These are phyloP conservation scores for Metalampra italica DNA, from an alignment of 2,888 invertebrate genomes.

Conservation along the genomic window DNA sequence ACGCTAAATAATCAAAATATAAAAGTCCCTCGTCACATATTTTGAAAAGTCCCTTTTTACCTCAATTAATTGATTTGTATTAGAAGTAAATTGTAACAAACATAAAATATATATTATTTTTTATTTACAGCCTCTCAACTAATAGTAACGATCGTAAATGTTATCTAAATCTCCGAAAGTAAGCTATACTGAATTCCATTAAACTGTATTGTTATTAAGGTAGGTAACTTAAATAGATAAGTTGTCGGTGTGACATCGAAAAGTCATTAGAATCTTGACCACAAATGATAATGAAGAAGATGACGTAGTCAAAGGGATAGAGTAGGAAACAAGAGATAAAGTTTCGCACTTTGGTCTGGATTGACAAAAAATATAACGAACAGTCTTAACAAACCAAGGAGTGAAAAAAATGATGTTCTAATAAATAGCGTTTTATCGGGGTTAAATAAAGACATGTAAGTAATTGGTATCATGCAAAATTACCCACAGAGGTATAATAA, in stretches of 20 bases:
- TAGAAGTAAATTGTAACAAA: too few relatives aligned
- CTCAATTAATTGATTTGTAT: too few relatives aligned
- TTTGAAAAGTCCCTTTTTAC: too few relatives aligned
- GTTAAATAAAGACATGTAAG: too few relatives aligned
- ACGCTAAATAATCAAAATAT: too few relatives aligned
- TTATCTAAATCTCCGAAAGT: conserved; percentile 12
- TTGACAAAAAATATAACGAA: not conserved
- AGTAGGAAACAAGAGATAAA: conserved; percentile 4
- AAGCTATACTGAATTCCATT: not conserved
- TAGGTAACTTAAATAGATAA: not conserved
- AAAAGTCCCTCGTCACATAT: too few relatives aligned
- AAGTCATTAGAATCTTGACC: conserved; percentile 50
- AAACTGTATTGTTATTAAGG: not conserved
- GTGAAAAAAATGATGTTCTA: too few relatives aligned
- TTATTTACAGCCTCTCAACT: conserved; percentile 3
- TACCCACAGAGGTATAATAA: too few relatives aligned
- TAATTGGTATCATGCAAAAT: too few relatives aligned
- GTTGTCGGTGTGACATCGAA: conserved; percentile 34
- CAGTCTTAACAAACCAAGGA: too few relatives aligned
- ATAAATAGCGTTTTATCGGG: too few relatives aligned
- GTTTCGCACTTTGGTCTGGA: conserved; percentile 11
- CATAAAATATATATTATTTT: too few relatives aligned
- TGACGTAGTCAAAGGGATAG: conserved; percentile 7
- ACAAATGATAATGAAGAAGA: conserved; percentile 37
- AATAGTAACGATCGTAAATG: not conserved